A percentile compares a stretch with the other conserved stretches of the same genome.
Conservation (phyloP, 1,140 invertebrate genomes). For the Cylas formicarius region DNA sequence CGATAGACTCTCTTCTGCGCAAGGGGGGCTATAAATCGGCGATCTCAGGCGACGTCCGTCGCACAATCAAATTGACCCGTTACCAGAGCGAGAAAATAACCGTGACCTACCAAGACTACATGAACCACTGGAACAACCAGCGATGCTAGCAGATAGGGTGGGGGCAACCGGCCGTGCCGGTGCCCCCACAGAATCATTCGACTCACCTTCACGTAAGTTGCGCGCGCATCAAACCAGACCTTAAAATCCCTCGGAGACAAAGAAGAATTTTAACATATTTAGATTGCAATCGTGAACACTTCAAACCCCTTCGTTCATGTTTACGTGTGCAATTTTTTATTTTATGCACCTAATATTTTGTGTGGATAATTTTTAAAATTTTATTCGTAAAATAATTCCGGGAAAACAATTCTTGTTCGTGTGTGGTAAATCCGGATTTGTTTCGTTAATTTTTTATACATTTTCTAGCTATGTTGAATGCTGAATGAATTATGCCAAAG, state of each 20-base stretch:
- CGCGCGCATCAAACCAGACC: constrained; percentile 10
- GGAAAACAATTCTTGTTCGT: too few species aligned
- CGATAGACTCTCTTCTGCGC: constrained; percentile 92
- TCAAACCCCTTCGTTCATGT: too few species aligned
- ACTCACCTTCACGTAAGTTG: constrained; percentile 15
- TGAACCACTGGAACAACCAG: constrained; percentile 52
- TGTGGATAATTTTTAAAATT: too few species aligned
- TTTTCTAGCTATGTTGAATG: too few species aligned
- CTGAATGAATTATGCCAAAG: too few species aligned
- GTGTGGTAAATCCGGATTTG: too few species aligned
- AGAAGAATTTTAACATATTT: too few species aligned
- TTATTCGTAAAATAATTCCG: too few species aligned
- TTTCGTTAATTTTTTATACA: too few species aligned
- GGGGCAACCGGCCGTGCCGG: constrained; percentile 28
- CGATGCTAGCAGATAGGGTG: constrained; percentile 53
- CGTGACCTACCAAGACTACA: constrained; percentile 76
- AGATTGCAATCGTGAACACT: too few species aligned
- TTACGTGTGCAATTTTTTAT: neutral
- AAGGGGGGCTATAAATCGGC: constrained; percentile 94
- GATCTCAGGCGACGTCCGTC: constrained; percentile 81
- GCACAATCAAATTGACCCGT: constrained; percentile 85
- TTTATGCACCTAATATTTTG: neutral
- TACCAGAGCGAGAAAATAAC: constrained; percentile 88
- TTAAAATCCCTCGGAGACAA: too few species aligned
- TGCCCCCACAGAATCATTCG: constrained; percentile 25